Percentiles rank a stretch among this genome's conserved stretches.
Evolutionary conservation across 1,140 invertebrate species (phyloP).

Genomic region (Mercenaria mercenaria): DNA sequence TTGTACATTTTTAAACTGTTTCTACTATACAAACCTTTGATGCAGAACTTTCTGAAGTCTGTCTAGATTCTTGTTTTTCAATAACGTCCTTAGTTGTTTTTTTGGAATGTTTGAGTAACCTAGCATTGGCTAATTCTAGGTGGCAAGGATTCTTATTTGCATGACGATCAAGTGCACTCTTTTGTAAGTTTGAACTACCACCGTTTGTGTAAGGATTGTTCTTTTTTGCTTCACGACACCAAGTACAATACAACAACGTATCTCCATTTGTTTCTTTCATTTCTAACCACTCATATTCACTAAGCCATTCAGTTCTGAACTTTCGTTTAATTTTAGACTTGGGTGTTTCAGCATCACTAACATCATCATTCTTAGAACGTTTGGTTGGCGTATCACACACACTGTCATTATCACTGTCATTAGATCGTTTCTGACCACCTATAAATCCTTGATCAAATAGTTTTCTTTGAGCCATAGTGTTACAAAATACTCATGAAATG

Average conservation of each 20-base stretch:
- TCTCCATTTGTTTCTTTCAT: not conserved
- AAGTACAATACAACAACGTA: not conserved
- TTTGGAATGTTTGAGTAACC: not conserved
- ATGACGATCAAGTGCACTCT: not conserved
- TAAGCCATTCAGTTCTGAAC: constrained; percentile 23
- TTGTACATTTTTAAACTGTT: too few species aligned
- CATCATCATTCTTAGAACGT: not conserved
- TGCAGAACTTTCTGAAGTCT: not conserved
- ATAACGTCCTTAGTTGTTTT: not conserved
- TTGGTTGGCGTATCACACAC: not conserved
- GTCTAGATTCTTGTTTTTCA: not conserved
- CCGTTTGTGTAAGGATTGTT: not conserved
- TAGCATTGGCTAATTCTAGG: not conserved
- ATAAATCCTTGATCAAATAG: not conserved
- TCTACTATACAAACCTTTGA: constrained; percentile 25
- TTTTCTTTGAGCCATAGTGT: not conserved
- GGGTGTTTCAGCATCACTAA: not conserved
- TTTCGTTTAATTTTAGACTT: constrained; percentile 17
- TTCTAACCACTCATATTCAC: constrained; percentile 35
- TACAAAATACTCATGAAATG: not conserved
- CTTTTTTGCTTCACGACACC: not conserved
- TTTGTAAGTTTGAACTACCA: constrained; percentile 13
- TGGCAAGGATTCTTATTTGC: not conserved
- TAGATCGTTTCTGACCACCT: not conserved
- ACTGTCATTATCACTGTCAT: not conserved